Evolutionary conservation across 2,888 invertebrate genomes (phyloP), one percentile per base, ranked within the genome.

Genomic region (Ophion slaviceki): DNA sequence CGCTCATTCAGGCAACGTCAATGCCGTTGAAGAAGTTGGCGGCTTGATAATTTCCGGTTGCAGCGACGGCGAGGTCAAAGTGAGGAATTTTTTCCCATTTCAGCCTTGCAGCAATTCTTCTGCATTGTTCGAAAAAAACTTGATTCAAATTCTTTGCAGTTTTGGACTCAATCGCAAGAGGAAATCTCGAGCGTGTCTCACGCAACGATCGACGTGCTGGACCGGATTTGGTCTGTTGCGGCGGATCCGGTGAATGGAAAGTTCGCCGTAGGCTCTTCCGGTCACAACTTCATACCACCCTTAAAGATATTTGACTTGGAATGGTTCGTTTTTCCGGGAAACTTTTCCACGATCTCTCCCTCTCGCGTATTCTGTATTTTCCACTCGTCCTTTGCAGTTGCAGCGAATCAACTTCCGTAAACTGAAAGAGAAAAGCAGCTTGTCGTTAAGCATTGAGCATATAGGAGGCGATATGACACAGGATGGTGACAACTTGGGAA

Each of bases 191-290:
- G 86, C 85, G 68, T 86, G 85, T 89, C 92, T 47, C 84, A 88
- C 77, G 80, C 89, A 24, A 90, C 89, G 10, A 85, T 93, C 64
- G 80, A 90, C 78, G 89, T 94, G 40, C 86, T 88, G 11, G 95
- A 95, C 89, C 91, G 94, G 87, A 91, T 95, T 78, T 95, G 95
- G 95, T 95, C 95, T 28, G 90, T 95, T 6, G 92, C 94, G 20
- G 90, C 94, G 45, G 93, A 94, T 88, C 91, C 94, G 17, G 89
- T 88, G 7, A 90, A 91, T 68, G 89, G 90, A 70, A 91, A 92
- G 84, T 91, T 95, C 87, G 95, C 95, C 61, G 92, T 95, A 17
- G 96, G 96, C 2, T 94, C 95, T 59, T 93, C 95, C 24, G 95
- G 95, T 28, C 93, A 92, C 85, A 90, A 90, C 66, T 88, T 88